Evolutionary conservation across 2,113 vertebrate species (phyloP), one percentile per base, ranked within the genome.

Genomic region (Theristicus caerulescens): DNA sequence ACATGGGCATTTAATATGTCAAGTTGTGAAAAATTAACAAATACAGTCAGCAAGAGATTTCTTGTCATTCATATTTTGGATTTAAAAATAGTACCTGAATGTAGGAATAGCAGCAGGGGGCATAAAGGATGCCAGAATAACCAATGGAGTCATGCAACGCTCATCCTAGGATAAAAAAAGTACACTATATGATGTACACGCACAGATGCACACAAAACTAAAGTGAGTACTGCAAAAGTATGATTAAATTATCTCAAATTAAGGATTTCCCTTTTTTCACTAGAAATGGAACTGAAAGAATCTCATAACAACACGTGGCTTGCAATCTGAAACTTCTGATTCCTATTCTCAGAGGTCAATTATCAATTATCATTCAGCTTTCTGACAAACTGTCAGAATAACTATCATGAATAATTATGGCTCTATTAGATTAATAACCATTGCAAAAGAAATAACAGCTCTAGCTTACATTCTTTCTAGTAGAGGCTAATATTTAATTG

Each of bases 91-190:
- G 62, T 98, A 99, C 99, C 99, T 99, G 98, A 99, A 99, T 5
- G 98, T 97, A 72, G 99, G 99, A 91, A 99, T 97, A 11, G 98
- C 80, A 31, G 98, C 94, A 25, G 98, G 97, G 2, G 99, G 99
- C 98, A 99, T 97, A 62, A 99, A 98, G 47, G 99, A 99, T 80
- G 99, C 98, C 79, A 99, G 96, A n/a, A 99, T 98, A 52, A 99
- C 95, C 81, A 99, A 96, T 16, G 99, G 98, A 84, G 92, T 97
- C 24, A 88, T 96, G 65, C 99, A 99, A 61, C 98, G 98, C 21
- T 99, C 98, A 38, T 99, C 99, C 99, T 99, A 94, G 59, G 69
- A 87, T 58, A 61, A 34, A 84, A 74, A 78, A 77, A 91, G 29
- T 16, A 59, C 20, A 77, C 5, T 42, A 3, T 4, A 31, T 71